These are phyloP conservation scores for Lacanobia wlatinum DNA, from an alignment of 2,888 invertebrate species.

Conservation along the genomic window DNA sequence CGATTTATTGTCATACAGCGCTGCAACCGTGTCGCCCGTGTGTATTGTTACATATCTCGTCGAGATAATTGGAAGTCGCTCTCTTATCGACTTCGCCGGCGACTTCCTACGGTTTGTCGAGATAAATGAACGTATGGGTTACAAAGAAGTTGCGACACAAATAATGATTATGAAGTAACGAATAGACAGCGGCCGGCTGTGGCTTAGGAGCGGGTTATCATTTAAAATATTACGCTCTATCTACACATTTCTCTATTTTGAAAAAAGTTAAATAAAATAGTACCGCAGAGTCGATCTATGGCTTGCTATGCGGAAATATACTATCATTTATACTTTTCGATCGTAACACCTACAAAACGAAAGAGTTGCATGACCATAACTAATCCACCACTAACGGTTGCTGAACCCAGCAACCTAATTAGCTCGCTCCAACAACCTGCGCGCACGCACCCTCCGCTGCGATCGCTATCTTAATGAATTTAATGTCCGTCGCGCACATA, in stretches of 20 bases:
- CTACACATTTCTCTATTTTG: not conserved
- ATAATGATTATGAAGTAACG: constrained; percentile 29
- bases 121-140: constrained; percentile 51
- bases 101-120: constrained; percentile 52
- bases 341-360: not conserved
- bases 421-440: constrained; percentile 31
- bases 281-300: too few relatives aligned
- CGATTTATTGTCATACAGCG: constrained; percentile 58
- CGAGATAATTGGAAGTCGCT: constrained; percentile 61
- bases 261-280: not conserved
- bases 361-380: constrained; percentile 5
- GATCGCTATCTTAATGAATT: constrained; percentile 63
- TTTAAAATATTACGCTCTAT: not conserved
- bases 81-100: constrained; percentile 48
- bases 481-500: constrained; percentile 49
- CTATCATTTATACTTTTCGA: too few relatives aligned
- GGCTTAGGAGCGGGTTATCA: constrained; percentile 10
- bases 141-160: constrained; percentile 42
- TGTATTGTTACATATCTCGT: constrained; percentile 60
- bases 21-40: constrained; percentile 51
- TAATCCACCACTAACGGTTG: constrained; percentile 37
- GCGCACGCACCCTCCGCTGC: constrained; percentile 45
- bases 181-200: not conserved
- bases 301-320: not conserved
- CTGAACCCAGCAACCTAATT: constrained; percentile 45